A percentile compares a stretch with the other conserved stretches of the same genome.
These are phyloP conservation scores for Cyanocitta stelleri DNA, from an alignment of 2,113 vertebrate genomes.

Conservation along the genomic window DNA sequence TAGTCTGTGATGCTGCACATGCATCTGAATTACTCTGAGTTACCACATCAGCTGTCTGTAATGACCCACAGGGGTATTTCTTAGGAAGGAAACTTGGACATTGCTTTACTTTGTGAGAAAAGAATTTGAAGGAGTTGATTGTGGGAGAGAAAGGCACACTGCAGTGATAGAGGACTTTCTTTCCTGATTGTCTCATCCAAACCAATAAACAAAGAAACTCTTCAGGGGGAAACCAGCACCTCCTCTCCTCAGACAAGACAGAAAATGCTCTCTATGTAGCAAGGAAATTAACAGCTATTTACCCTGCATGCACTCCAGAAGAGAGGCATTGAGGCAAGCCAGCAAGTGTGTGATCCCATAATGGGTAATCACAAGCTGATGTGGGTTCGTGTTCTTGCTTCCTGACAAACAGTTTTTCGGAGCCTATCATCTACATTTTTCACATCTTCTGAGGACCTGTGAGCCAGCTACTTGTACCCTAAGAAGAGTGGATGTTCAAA, in stretches of 20 bases:
- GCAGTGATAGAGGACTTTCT: not conserved
- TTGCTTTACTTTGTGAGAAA: not conserved
- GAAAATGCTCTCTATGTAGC: not conserved
- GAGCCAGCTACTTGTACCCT: not conserved
- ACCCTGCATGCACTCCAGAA: not conserved
- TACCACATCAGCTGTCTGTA: not conserved
- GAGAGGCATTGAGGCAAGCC: not conserved
- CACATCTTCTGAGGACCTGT: not conserved
- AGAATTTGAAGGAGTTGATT: not conserved
- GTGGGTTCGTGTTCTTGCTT: not conserved
- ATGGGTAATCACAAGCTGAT: not conserved
- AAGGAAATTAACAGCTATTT: slow-evolving; percentile 24
- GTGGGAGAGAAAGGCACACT: not conserved
- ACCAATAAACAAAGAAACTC: not conserved
- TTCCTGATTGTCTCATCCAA: not conserved
- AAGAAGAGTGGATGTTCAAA: not conserved
- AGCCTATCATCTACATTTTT: not conserved
- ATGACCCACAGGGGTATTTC: not conserved
- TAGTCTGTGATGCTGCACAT: not conserved
- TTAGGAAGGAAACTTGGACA: not conserved
- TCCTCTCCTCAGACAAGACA: not conserved
- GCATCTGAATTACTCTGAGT: not conserved
- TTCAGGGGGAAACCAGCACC: not conserved
- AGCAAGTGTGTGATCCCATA: not conserved
- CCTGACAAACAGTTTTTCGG: not conserved